phyloP scores from a whole-genome alignment of 1,140 invertebrate species.

The Cheumatopsyche charites region DNA sequence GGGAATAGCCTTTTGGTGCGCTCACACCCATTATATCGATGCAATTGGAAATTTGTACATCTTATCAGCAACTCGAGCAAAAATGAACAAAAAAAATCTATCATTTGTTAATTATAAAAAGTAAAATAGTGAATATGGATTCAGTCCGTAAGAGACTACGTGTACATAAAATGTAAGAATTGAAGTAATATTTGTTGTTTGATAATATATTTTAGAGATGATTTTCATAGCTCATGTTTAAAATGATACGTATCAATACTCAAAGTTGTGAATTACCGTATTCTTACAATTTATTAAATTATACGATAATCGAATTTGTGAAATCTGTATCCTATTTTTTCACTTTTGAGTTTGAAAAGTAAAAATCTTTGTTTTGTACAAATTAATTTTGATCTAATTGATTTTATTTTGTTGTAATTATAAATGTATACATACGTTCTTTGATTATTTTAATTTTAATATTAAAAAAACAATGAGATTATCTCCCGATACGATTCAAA shows the following conservation, averaged over 20 bases:
- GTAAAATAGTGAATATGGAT: slow-evolving; percentile 23
- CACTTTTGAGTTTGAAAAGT: not conserved
- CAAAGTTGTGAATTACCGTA: slow-evolving; percentile 47
- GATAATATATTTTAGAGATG: slow-evolving; percentile 47
- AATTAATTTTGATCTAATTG: not conserved
- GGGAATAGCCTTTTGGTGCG: slow-evolving; percentile 8
- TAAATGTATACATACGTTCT: too few relatives aligned
- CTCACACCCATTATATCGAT: not conserved
- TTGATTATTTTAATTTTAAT: slow-evolving; percentile 21
- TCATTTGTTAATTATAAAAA: slow-evolving; percentile 23
- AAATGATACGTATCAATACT: slow-evolving; percentile 49
- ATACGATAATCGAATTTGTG: slow-evolving; percentile 4
- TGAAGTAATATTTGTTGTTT: slow-evolving; percentile 45
- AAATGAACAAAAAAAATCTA: slow-evolving; percentile 33
- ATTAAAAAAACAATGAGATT: slow-evolving; percentile 35
- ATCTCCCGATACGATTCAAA: slow-evolving; percentile 47
- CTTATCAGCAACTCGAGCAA: slow-evolving; percentile 24
- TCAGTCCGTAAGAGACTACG: slow-evolving; percentile 43
- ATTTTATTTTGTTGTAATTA: not conserved
- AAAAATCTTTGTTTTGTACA: slow-evolving; percentile 10
- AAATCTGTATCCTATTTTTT: not conserved
- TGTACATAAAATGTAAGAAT: slow-evolving; percentile 49
- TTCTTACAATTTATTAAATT: slow-evolving; percentile 27
- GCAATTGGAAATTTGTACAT: slow-evolving; percentile 3
- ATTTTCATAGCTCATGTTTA: slow-evolving; percentile 48